Conservation (phyloP, 2,113 vertebrate species). For the Ellobius talpinus region DNA sequence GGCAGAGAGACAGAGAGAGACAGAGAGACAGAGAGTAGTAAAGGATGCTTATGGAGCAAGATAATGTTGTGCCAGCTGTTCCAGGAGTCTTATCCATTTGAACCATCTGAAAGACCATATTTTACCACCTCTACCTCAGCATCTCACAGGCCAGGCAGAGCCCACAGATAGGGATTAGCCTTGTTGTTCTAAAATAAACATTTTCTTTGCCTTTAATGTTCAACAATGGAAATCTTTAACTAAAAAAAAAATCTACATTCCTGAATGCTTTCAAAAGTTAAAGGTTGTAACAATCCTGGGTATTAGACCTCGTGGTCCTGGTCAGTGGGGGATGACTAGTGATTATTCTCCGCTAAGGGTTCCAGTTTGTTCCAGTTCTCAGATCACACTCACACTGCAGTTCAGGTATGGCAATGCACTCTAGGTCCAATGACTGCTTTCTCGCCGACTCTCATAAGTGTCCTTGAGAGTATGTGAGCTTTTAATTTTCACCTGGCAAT, state of each 20-base stretch:
- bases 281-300: not conserved
- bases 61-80: not conserved
- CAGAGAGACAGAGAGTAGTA: too few species aligned
- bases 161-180: not conserved
- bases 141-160: not conserved
- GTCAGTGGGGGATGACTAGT: not conserved
- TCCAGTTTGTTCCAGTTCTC: not conserved
- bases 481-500: not conserved
- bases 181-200: not conserved
- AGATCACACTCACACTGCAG: not conserved
- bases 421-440: not conserved
- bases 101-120: not conserved
- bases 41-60: rapidly evolving
- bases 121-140: not conserved
- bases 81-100: not conserved
- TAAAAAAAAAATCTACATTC: not conserved
- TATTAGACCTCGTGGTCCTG: not conserved
- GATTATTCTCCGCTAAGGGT: not conserved
- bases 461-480: not conserved
- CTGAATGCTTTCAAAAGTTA: not conserved
- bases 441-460: not conserved
- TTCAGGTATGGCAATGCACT: not conserved
- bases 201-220: not conserved
- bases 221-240: not conserved
- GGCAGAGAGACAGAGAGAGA: too few species aligned